phyloP scores from a whole-genome alignment of 1,140 invertebrate species.

The Nomia melanderi region DNA sequence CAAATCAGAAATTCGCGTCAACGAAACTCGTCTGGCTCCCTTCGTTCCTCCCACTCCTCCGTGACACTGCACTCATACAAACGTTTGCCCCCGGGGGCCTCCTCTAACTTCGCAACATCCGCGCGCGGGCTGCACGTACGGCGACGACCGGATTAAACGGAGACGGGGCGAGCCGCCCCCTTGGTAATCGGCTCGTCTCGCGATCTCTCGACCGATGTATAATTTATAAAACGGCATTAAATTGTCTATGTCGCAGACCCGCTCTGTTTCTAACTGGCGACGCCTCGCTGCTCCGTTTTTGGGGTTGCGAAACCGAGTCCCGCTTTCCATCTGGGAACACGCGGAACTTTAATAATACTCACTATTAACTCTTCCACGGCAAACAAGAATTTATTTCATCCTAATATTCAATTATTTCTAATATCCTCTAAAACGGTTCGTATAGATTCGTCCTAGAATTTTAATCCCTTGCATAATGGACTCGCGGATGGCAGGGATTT shows the following conservation, averaged over 20 bases:
- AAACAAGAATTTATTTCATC: too few species aligned
- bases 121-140: constrained; percentile 5
- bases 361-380: too few species aligned
- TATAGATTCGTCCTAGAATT: too few species aligned
- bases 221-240: constrained; percentile 81
- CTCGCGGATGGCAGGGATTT: too few species aligned
- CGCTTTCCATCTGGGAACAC: too few species aligned
- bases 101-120: constrained; percentile 33
- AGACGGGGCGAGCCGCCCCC: constrained; percentile 45
- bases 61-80: constrained; percentile 45
- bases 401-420: too few species aligned
- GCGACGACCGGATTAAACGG: constrained; percentile 53
- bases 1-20: constrained; percentile 58
- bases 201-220: constrained; percentile 62
- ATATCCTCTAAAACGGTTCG: too few species aligned
- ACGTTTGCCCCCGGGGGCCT: constrained; percentile 13
- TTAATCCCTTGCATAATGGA: too few species aligned
- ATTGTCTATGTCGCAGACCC: constrained; percentile 73
- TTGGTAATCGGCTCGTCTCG: constrained; percentile 64
- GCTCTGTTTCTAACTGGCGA: constrained; percentile 56
- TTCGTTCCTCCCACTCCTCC: constrained; percentile 47
- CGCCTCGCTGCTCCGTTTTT: constrained; percentile 44
- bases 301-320: neutral
- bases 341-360: too few species aligned
- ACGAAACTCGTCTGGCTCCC: constrained; percentile 47